Evolutionary conservation across 2,113 vertebrate species (phyloP), one percentile per base, ranked within the genome.

Genomic region (Pleuronectes platessa): DNA sequence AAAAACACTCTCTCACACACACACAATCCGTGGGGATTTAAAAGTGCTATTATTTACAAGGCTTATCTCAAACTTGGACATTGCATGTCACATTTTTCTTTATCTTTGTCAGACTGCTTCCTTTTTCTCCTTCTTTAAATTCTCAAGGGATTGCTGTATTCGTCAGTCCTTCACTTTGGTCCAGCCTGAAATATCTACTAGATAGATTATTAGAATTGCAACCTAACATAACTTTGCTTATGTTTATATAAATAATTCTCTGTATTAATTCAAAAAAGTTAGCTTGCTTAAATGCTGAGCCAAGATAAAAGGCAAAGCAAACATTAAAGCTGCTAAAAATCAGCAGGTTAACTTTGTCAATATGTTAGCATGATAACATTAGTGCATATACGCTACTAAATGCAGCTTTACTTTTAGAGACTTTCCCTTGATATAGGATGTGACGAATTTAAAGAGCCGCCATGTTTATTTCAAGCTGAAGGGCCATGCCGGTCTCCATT

Each of bases 21-120:
- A 45, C 42, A 51, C 49, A 15, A 9, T n/a, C 27, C 31, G 20
- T 11, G 31, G 13, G 27, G 47, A 63, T 65, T 61, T 66, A 17
- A 80, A 31, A 70, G 42, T 74, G 64, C 13, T 67, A 51, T 66
- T 59, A 74, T 80, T 77, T 69, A 62, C 66, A 77, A 67, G 63
- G 58, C 47, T 47, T 60, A 76, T n/a, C 42, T 3, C 23, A 18
- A 71, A 56, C 26, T 59, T 40, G 35, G 12, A 70, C 40, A 56
- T 21, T 21, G 15, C 40, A 67, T 4, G 2, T 70, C 49, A 42
- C 6, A 31, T 53, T 58, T 24, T 54, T 81, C 3, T 20, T 10
- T 3, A 8, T 69, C 49, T 20, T 10, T 2, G 6, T 69, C 49
- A 60, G 20, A 26, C 24, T 31, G n/a, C 3, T 31, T 64, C 1